phyloP scores from a whole-genome alignment of 2,888 invertebrate genomes.

The Hydraecia micacea region DNA sequence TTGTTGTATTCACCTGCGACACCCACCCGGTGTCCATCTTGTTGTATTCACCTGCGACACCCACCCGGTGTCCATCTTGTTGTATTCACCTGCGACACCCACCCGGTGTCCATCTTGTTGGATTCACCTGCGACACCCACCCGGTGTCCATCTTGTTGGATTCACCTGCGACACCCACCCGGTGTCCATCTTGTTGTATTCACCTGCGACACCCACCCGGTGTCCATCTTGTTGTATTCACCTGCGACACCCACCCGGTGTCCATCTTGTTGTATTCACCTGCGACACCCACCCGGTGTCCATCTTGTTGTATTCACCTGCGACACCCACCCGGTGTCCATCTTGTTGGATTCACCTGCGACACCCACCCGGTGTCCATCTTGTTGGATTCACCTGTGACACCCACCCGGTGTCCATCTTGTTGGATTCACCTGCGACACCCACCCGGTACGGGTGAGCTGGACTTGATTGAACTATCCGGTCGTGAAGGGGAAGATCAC shows the following conservation, averaged over 20 bases:
- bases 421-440: conserved; percentile 86
- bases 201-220: conserved; percentile 84
- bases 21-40: too few relatives aligned
- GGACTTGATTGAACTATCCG: conserved; percentile 75
- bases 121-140: conserved; percentile 85
- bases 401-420: too few relatives aligned
- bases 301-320: conserved; percentile 85
- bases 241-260: conserved; percentile 85
- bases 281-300: conserved; percentile 86
- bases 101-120: too few relatives aligned
- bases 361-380: conserved; percentile 85
- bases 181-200: too few relatives aligned
- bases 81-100: conserved; percentile 85
- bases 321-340: conserved; percentile 85
- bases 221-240: conserved; percentile 85
- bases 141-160: too few relatives aligned
- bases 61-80: too few relatives aligned
- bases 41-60: conserved; percentile 86
- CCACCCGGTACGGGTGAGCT: conserved; percentile 79
- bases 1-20: conserved; percentile 85
- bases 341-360: conserved; percentile 85
- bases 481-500: conserved; percentile 77
- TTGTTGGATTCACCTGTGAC: conserved; percentile 85
- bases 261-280: conserved; percentile 84
- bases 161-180: conserved; percentile 86